These are phyloP conservation scores for Aspidoscelis tigris DNA, from an alignment of 2,113 vertebrate genomes.

Conservation along the genomic window DNA sequence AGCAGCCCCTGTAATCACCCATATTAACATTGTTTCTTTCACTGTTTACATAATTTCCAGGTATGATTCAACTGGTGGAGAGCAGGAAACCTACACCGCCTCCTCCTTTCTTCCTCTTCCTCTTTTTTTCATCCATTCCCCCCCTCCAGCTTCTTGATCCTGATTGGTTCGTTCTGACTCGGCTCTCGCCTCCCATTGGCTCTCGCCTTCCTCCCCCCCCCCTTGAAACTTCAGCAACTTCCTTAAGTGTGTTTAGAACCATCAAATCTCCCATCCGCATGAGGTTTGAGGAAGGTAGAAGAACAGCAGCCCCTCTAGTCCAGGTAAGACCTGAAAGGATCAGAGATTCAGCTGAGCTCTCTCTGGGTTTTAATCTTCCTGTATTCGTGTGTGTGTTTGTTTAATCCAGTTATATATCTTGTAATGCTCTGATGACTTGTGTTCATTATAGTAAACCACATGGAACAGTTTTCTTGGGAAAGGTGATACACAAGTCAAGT, in stretches of 20 bases:
- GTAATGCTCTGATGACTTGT: too few species aligned
- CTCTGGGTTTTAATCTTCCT: too few species aligned
- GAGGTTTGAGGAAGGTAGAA: background rate
- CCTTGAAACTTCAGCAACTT: background rate
- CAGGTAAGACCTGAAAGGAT: background rate
- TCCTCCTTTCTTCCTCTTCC: background rate
- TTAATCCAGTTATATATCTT: background rate
- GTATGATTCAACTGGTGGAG: background rate
- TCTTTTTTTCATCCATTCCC: too few species aligned
- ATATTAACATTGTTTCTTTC: too few species aligned
- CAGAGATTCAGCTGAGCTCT: background rate
- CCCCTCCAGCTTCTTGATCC: background rate
- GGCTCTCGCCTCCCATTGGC: constrained; percentile 9
- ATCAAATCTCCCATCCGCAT: background rate
- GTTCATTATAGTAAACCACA: too few species aligned
- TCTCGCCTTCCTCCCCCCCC: background rate
- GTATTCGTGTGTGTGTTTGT: background rate
- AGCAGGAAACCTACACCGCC: background rate
- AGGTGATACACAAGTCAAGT: too few species aligned
- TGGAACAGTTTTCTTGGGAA: too few species aligned
- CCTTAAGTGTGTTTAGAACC: background rate
- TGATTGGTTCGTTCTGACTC: constrained; percentile 10
- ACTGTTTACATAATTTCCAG: too few species aligned
- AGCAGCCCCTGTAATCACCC: too few species aligned
- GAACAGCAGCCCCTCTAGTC: background rate